Evolutionary conservation across 2,888 invertebrate genomes (phyloP), one percentile per base, ranked within the genome.

Genomic region (Pseudoips prasinana): DNA sequence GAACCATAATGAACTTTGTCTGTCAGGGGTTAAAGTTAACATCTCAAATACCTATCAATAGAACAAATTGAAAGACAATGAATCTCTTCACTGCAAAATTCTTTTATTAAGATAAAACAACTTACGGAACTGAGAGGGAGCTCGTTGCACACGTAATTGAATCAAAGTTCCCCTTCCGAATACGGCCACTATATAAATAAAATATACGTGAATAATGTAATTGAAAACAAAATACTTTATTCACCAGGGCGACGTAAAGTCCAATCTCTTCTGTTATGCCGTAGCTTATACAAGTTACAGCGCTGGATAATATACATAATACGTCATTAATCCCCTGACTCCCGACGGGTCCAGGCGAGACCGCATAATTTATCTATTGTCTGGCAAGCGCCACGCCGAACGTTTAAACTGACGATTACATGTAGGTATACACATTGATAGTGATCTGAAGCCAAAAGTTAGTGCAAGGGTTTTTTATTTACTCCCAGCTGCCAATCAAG

Each of bases 311-410:
- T 52, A 51, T 51, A 52, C 46, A 49, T 48, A 56, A 55, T 56
- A 49, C 43, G 36, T 55, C 46, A 49, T 52, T 55, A 52, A 52
- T 55, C 52, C 56, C 43, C 44, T 49, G 52, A 56, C 49, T 56
- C 55, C 33, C 38, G 39, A 11, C 30, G 53, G 55, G 47, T 39
- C 39, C 46, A 40, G 29, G 35, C 42, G 37, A 33, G 42, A 53
- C 57, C 50, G 44, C 57, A 47, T 56, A 57, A 56, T 56, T 56
- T 53, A 57, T 57, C 50, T 57, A 57, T 56, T 56, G 50, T 47
- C 41, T 39, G 40, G 28, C 39, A 32, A 52, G 33, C 44, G 30
- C 30, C 32, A 46, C 49, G 29, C 35, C 43, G 33, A 24, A 30
- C 43, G 27, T 46, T 44, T 46, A 44, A 46, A 27, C 53, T 41